These are phyloP conservation scores for Tenthredo livida DNA, from an alignment of 2,888 invertebrate species.

Conservation along the genomic window DNA sequence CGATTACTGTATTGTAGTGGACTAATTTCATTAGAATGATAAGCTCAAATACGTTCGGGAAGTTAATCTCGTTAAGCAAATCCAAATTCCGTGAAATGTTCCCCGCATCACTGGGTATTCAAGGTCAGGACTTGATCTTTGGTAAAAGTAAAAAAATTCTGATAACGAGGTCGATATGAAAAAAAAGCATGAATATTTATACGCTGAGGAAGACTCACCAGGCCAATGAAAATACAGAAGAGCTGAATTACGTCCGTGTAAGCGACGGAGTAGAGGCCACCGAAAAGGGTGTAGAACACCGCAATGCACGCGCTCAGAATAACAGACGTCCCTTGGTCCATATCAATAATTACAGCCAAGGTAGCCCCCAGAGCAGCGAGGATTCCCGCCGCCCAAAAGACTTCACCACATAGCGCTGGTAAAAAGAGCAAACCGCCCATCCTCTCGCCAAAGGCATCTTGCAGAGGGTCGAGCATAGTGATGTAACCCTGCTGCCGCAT, in stretches of 20 bases:
- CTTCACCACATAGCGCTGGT: constrained; percentile 98
- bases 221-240: constrained; percentile 97
- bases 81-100: constrained; percentile 36
- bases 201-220: constrained; percentile 79
- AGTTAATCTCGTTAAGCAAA: constrained; percentile 40
- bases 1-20: not conserved
- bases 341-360: constrained; percentile 96
- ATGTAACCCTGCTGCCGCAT: constrained; percentile 99
- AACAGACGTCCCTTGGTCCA: constrained; percentile 95
- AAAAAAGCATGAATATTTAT: not conserved
- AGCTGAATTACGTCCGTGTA: constrained; percentile 99
- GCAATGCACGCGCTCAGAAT: constrained; percentile 98
- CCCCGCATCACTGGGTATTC: not conserved
- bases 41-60: not conserved
- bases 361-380: constrained; percentile 98
- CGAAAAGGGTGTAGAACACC: constrained; percentile 98
- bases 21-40: constrained; percentile 39
- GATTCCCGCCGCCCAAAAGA: constrained; percentile 99
- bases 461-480: constrained; percentile 99
- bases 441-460: constrained; percentile 96
- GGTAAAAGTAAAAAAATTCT: not conserved
- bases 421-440: constrained; percentile 98
- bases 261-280: constrained; percentile 98
- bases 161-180: not conserved
- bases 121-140: constrained; percentile 8